Evolutionary conservation across 2,888 invertebrate genomes (phyloP), one percentile per base, ranked within the genome.

Genomic region (Brassicogethes aeneus): DNA sequence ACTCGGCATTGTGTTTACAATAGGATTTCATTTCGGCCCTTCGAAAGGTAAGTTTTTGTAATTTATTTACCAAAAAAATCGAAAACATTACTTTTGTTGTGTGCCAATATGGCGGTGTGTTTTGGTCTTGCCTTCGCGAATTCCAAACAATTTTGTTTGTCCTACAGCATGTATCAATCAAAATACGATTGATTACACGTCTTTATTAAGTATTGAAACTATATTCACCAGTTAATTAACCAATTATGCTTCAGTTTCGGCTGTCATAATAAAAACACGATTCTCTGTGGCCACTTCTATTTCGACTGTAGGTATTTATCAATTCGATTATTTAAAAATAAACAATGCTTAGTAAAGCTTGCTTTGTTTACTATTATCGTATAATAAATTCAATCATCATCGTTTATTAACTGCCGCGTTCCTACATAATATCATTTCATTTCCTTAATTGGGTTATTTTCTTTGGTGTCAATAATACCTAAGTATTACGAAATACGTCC

Each of bases 1-100:
- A 75, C 75, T 80, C 77, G 71, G 71, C 71, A 75, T 75, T 71
- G 70, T 75, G 71, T 72, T 73, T 71, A 66, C 74, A 70, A 70
- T 76, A 71, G 70, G 67, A 63, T 61, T 62, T 51, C 53, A 47
- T 43, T 46, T 57, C 51, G 57, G 55, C 54, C 55, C 57, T 55
- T 55, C 55, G 46, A 43, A 55, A 56, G 51, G 61, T 61, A 53
- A 54, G 52, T 48, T 36, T 40, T 40, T 15, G 13, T 16, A 37
- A 39, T 33, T 40, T 41, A 29, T 17, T 37, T 36, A 40, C n/a
- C n/a, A 34, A 52, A 53, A 54, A 53, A 50, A 44, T 42, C 43
- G 43, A 49, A 51, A 49, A 47, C 48, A 46, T 43, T 41, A 39
- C 36, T 42, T 44, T 44, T 45, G 44, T 48, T 45, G 49, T 53